Evolutionary conservation across 2,888 invertebrate species (phyloP).

Genomic region (Blastobasis lacticolella): DNA sequence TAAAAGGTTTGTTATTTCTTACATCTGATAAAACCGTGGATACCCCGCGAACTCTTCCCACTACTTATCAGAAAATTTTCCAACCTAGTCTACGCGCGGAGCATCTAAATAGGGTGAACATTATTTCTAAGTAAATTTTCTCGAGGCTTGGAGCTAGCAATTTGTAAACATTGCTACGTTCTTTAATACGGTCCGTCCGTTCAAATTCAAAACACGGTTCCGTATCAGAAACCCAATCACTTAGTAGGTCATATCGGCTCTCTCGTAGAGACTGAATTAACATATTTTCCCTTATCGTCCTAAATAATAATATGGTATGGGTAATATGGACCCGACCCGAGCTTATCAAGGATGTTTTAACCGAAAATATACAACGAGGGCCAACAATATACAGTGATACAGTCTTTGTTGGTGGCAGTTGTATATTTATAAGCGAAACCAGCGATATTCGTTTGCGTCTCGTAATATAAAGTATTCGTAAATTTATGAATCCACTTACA

Average conservation of each 20-base stretch:
- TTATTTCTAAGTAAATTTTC: conserved; percentile 25
- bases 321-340: conserved; percentile 51
- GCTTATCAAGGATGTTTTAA: conserved; percentile 63
- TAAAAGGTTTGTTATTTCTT: too few species aligned
- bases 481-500: too few species aligned
- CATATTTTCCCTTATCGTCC: conserved; percentile 70
- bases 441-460: background rate
- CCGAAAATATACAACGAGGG: conserved; percentile 57
- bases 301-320: too few species aligned
- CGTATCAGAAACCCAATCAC: conserved; percentile 66
- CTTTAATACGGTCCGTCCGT: conserved; percentile 35
- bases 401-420: too few species aligned
- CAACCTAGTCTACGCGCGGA: conserved; percentile 6
- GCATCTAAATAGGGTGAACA: conserved; percentile 41
- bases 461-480: too few species aligned
- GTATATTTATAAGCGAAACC: too few species aligned
- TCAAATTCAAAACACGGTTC: conserved; percentile 63
- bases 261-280: conserved; percentile 59
- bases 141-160: conserved; percentile 35
- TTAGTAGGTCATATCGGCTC: conserved; percentile 68
- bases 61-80: too few species aligned
- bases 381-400: conserved; percentile 5
- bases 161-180: conserved; percentile 65
- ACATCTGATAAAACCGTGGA: too few species aligned
- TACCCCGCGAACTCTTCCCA: too few species aligned